These are phyloP conservation scores for Paramormyrops hopkinsi DNA, from an alignment of 2,797 vertebrate species.

Conservation along the genomic window DNA sequence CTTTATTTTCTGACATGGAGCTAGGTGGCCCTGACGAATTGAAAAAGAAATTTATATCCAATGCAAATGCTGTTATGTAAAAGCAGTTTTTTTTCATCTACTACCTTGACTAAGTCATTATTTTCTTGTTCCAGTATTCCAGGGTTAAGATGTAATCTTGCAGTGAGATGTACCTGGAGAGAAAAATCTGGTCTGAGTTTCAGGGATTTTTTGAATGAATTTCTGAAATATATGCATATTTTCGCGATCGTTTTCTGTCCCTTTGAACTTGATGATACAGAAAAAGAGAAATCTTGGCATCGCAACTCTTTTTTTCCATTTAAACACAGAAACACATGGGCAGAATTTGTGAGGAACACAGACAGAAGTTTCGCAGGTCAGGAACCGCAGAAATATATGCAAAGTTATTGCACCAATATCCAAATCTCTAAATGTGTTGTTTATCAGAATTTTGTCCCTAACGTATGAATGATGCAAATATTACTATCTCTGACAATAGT, in stretches of 20 bases:
- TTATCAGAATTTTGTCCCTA: background rate
- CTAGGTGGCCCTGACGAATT: background rate
- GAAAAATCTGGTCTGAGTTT: background rate
- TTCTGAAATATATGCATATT: background rate
- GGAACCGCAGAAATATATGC: background rate
- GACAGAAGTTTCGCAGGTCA: background rate
- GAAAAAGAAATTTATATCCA: background rate
- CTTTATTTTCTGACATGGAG: conserved; percentile 4
- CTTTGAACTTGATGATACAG: background rate
- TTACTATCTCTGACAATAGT: background rate
- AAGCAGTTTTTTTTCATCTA: background rate
- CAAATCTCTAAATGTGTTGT: background rate
- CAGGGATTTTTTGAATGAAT: background rate
- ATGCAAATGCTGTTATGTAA: conserved; percentile 9
- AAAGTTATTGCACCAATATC: background rate
- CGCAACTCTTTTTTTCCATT: background rate
- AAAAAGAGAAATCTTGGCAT: background rate
- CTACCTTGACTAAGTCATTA: background rate
- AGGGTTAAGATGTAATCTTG: background rate
- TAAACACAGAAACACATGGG: background rate
- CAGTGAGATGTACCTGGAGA: background rate
- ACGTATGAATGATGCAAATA: background rate
- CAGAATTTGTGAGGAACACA: background rate
- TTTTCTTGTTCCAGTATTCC: background rate
- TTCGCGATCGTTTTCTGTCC: background rate